Percentiles rank a stretch among this genome's conserved stretches.
phyloP scores from a whole-genome alignment of 2,888 invertebrate species.

The Clistopyga incitator region DNA sequence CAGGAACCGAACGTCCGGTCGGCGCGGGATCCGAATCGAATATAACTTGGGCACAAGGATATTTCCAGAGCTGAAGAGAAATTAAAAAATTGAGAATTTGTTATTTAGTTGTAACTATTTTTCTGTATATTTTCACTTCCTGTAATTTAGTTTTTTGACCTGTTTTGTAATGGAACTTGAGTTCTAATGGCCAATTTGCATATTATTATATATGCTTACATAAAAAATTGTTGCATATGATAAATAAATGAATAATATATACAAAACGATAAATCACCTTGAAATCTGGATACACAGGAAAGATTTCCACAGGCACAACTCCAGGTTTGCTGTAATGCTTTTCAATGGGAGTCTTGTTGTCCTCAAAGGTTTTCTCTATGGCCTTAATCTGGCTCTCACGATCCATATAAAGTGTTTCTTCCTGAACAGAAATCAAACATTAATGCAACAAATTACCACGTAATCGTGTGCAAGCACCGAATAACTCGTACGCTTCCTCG shows the following conservation, averaged over 20 bases:
- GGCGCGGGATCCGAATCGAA: slow-evolving; percentile 99
- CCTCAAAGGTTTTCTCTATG: slow-evolving; percentile 98
- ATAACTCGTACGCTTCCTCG: no score
- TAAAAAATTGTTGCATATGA: no score
- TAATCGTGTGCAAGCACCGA: no score
- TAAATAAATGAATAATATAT: not conserved
- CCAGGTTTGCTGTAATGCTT: slow-evolving; percentile 99
- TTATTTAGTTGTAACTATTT: no score
- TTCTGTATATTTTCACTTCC: no score
- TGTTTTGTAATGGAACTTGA: no score
- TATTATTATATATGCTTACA: no score
- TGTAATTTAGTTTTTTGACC: no score
- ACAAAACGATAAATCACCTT: slow-evolving; percentile 84
- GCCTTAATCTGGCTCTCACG: slow-evolving; percentile 98
- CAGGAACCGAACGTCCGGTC: slow-evolving; percentile 92
- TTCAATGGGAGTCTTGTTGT: slow-evolving; percentile 92
- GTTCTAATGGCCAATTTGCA: no score
- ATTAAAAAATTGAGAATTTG: no score
- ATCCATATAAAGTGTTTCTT: slow-evolving; percentile 97
- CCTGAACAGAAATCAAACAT: slow-evolving; percentile 84
- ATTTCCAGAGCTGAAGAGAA: slow-evolving; percentile 93
- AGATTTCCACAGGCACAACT: slow-evolving; percentile 94
- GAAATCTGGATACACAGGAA: slow-evolving; percentile 97
- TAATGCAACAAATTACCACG: no score
- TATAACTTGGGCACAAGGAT: slow-evolving; percentile 98